A percentile compares a stretch with the other conserved stretches of the same genome.
phyloP scores from a whole-genome alignment of 1,140 invertebrate species.

The Drosophila malerkotliana region DNA sequence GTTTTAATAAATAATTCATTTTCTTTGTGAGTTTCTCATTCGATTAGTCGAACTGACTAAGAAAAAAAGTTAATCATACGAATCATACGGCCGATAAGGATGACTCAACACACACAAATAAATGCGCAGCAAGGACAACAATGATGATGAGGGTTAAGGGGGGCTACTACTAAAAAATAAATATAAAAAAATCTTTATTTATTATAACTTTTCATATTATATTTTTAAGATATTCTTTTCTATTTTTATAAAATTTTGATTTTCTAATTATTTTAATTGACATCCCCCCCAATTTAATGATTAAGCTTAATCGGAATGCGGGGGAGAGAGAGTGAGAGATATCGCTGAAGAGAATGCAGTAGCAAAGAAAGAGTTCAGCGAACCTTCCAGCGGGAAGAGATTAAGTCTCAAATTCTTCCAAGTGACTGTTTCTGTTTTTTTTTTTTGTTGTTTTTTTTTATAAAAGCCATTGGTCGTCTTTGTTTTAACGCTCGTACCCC shows the following conservation, averaged over 20 bases:
- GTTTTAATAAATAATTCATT: slow-evolving; percentile 46
- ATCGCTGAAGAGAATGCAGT: neutral
- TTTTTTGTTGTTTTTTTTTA: neutral
- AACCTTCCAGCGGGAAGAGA: slow-evolving; percentile 60
- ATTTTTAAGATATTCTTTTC: too few species aligned
- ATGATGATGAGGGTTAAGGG: neutral
- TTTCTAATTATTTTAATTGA: neutral
- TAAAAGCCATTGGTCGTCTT: slow-evolving; percentile 3
- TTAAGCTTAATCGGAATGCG: slow-evolving; percentile 9
- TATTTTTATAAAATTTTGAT: neutral
- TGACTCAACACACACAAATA: slow-evolving; percentile 30
- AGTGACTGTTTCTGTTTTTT: slow-evolving; percentile 20
- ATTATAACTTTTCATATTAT: too few species aligned
- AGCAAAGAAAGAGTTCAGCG: slow-evolving; percentile 61
- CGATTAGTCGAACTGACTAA: slow-evolving; percentile 20
- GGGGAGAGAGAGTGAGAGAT: neutral
- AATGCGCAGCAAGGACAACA: slow-evolving; percentile 28
- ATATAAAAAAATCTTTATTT: too few species aligned
- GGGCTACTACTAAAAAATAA: too few species aligned
- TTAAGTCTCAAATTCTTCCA: slow-evolving; percentile 72
- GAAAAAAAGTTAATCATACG: slow-evolving; percentile 33
- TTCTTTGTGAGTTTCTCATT: slow-evolving; percentile 46
- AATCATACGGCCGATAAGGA: slow-evolving; percentile 31
- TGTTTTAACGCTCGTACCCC: slow-evolving; percentile 23
- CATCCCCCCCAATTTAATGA: neutral